These are phyloP conservation scores for Mallotus villosus DNA, from an alignment of 2,797 vertebrate species.

Conservation along the genomic window DNA sequence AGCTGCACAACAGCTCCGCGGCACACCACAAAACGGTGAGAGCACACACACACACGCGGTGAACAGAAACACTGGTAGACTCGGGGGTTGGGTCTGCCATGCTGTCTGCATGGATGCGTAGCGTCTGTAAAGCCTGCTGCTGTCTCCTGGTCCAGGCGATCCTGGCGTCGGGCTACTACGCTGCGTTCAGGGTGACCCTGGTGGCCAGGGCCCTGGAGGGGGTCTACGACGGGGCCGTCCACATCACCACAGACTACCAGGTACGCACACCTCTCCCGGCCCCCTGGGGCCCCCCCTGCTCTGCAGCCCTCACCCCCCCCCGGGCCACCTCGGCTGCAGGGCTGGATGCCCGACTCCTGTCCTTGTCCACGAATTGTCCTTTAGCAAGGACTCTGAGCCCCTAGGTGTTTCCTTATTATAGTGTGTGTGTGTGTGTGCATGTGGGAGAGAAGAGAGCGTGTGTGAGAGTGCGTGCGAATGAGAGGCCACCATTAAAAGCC, in stretches of 20 bases:
- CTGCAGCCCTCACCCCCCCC: too few relatives aligned
- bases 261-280: constrained; percentile 62
- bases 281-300: not conserved
- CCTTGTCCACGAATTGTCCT: too few relatives aligned
- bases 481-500: too few relatives aligned
- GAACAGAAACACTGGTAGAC: too few relatives aligned
- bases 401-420: not conserved
- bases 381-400: too few relatives aligned
- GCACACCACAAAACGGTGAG: constrained; percentile 87
- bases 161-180: constrained; percentile 91
- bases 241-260: constrained; percentile 97
- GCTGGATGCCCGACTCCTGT: not conserved
- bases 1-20: constrained; percentile 83
- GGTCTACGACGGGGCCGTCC: constrained; percentile 90
- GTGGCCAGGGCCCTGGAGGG: constrained; percentile 91
- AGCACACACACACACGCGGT: not conserved
- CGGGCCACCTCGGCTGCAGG: not conserved
- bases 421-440: not conserved
- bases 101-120: too few relatives aligned
- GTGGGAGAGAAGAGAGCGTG: too few relatives aligned
- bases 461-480: too few relatives aligned
- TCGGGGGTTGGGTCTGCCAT: too few relatives aligned
- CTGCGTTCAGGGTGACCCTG: constrained; percentile 90
- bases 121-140: not conserved
- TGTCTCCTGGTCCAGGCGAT: constrained; percentile 77